Percentiles rank a stretch among this genome's conserved stretches.
Conservation (phyloP, 2,888 invertebrate genomes). For the Quadriops clusia region DNA sequence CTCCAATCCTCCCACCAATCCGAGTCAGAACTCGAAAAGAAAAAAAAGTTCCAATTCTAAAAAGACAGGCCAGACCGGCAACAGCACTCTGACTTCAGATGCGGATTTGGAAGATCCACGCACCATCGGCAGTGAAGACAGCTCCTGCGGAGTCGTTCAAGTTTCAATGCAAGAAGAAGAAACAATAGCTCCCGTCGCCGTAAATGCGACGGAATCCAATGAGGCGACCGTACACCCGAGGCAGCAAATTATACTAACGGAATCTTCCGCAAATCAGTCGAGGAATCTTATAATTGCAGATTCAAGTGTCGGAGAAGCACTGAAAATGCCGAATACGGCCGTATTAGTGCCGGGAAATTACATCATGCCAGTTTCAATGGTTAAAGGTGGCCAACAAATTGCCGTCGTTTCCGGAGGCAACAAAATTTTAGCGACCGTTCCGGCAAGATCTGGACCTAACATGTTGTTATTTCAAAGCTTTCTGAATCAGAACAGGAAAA, state of each 20-base stretch:
- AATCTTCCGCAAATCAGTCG: conserved; percentile 31
- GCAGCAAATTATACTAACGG: conserved; percentile 30
- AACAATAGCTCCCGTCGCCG: conserved; percentile 38
- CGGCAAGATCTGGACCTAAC: conserved; percentile 45
- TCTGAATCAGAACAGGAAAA: conserved; percentile 51
- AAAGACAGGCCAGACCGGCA: conserved; percentile 36
- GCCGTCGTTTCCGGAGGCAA: conserved; percentile 62
- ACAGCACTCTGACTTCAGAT: conserved; percentile 31
- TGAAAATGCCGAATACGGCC: conserved; percentile 52
- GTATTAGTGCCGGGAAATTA: conserved; percentile 63
- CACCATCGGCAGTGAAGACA: conserved; percentile 66
- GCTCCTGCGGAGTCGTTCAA: conserved; percentile 56
- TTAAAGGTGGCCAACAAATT: conserved; percentile 60
- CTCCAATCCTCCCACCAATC: conserved; percentile 61
- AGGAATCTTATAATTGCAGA: conserved; percentile 50
- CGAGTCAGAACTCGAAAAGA: conserved; percentile 57
- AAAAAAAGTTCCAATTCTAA: conserved; percentile 52
- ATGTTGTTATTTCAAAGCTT: conserved; percentile 55
- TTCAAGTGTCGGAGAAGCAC: conserved; percentile 47
- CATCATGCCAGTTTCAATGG: conserved; percentile 57
- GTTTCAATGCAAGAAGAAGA: conserved; percentile 45
- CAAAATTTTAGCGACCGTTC: conserved; percentile 41
- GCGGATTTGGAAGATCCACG: conserved; percentile 51
- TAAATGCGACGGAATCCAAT: conserved; percentile 36
- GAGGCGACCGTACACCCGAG: conserved; percentile 25